These are phyloP conservation scores for Ibycter americanus DNA, from an alignment of 2,797 vertebrate genomes.

Conservation along the genomic window DNA sequence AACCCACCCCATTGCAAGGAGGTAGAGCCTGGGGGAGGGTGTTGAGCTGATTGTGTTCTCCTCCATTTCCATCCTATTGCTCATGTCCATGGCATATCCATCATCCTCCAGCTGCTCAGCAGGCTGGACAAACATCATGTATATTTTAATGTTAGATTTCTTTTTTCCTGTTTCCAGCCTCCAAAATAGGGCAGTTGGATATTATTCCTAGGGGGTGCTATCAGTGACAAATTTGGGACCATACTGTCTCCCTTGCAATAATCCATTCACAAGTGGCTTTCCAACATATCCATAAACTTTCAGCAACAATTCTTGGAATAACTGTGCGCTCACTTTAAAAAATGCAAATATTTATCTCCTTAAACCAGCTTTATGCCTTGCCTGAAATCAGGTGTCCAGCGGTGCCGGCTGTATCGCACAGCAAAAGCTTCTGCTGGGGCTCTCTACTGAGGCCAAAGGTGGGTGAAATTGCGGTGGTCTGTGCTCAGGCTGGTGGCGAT, in stretches of 20 bases:
- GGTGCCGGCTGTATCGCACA: neutral
- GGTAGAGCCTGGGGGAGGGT: neutral
- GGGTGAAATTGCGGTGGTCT: neutral
- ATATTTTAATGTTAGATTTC: neutral
- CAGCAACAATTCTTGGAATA: neutral
- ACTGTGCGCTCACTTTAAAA: neutral
- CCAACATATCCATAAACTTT: neutral
- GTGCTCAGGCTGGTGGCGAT: neutral
- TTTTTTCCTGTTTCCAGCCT: neutral
- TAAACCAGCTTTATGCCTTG: neutral
- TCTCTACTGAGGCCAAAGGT: neutral
- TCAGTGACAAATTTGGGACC: neutral
- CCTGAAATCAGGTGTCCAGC: neutral
- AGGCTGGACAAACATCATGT: neutral
- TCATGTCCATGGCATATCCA: accelerated
- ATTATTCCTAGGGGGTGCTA: neutral
- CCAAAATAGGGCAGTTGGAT: neutral
- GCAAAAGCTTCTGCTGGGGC: neutral
- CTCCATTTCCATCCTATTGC: neutral
- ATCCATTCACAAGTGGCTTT: neutral
- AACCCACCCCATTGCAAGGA: neutral
- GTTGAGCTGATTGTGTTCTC: neutral
- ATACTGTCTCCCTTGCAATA: neutral
- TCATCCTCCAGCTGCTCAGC: neutral
- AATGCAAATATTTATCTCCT: neutral